Conservation (phyloP, 2,888 invertebrate species). For the Stegophylla sp. region DNA sequence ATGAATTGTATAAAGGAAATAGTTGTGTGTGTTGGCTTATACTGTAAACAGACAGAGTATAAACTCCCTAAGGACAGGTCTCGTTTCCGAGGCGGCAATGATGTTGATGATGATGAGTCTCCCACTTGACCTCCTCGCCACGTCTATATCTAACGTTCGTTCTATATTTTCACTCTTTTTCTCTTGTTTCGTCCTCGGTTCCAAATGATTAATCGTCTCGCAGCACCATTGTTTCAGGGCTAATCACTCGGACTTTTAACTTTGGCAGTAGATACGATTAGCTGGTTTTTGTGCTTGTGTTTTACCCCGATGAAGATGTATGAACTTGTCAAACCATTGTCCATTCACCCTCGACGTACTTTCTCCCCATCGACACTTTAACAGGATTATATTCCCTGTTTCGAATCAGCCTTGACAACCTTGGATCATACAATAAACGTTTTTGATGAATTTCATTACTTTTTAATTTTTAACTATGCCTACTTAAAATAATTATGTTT, state of each 20-base stretch:
- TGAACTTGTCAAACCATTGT: slow-evolving; percentile 58
- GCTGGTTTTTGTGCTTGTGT: slow-evolving; percentile 51
- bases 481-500: background rate
- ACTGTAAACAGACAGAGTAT: slow-evolving; percentile 27
- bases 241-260: slow-evolving; percentile 59
- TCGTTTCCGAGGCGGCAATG: slow-evolving; percentile 39
- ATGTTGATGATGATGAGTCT: slow-evolving; percentile 57
- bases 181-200: background rate
- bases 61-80: slow-evolving; percentile 55
- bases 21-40: slow-evolving; percentile 11
- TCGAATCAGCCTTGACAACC: background rate
- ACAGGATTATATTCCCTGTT: slow-evolving; percentile 30
- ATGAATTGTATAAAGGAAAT: background rate
- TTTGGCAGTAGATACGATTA: slow-evolving; percentile 57
- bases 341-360: slow-evolving; percentile 5
- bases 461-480: background rate
- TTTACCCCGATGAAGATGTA: slow-evolving; percentile 56
- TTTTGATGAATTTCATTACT: background rate
- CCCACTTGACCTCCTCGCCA: slow-evolving; percentile 43
- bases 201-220: slow-evolving; percentile 56
- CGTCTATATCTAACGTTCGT: slow-evolving; percentile 36
- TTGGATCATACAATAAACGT: background rate
- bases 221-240: slow-evolving; percentile 55
- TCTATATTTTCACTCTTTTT: slow-evolving; percentile 15
- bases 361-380: slow-evolving; percentile 26